Percentiles rank a stretch among this genome's conserved stretches.
Evolutionary conservation across 2,113 vertebrate genomes (phyloP).

Genomic region (Pteruthius melanotis): DNA sequence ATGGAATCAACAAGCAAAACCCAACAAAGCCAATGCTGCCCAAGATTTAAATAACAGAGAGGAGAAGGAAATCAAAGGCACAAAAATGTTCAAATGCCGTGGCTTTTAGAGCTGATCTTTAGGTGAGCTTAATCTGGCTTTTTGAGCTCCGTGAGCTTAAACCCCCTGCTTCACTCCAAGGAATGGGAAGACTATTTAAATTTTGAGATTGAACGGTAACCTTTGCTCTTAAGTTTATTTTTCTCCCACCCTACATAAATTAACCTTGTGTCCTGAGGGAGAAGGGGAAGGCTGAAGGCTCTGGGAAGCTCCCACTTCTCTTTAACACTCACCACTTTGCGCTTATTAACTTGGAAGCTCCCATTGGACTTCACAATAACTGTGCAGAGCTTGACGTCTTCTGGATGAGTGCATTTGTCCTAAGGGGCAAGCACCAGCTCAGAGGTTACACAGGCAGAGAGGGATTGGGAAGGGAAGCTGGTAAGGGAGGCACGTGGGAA

Average conservation of each 20-base stretch:
- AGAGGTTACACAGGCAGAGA: slow-evolving; percentile 14
- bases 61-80: not conserved
- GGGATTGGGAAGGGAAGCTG: not conserved
- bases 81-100: slow-evolving; percentile 9
- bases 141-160: slow-evolving; percentile 4
- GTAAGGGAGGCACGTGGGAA: not conserved
- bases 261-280: not conserved
- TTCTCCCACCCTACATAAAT: slow-evolving; percentile 1
- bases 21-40: not conserved
- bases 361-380: slow-evolving; percentile 95
- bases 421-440: slow-evolving; percentile 75
- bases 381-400: slow-evolving; percentile 95
- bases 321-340: slow-evolving; percentile 88
- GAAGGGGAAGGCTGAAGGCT: not conserved
- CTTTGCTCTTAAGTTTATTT: slow-evolving; percentile 46
- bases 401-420: slow-evolving; percentile 96
- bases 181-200: slow-evolving; percentile 28
- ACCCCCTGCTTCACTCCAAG: slow-evolving; percentile 29
- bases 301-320: slow-evolving; percentile 16
- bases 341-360: slow-evolving; percentile 93
- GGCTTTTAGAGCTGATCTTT: slow-evolving; percentile 52
- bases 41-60: not conserved
- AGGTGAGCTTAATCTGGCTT: slow-evolving; percentile 32
- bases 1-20: not conserved
- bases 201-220: not conserved